Evolutionary conservation across 2,113 vertebrate species (phyloP).

Genomic region (Ranitomeya imitator): DNA sequence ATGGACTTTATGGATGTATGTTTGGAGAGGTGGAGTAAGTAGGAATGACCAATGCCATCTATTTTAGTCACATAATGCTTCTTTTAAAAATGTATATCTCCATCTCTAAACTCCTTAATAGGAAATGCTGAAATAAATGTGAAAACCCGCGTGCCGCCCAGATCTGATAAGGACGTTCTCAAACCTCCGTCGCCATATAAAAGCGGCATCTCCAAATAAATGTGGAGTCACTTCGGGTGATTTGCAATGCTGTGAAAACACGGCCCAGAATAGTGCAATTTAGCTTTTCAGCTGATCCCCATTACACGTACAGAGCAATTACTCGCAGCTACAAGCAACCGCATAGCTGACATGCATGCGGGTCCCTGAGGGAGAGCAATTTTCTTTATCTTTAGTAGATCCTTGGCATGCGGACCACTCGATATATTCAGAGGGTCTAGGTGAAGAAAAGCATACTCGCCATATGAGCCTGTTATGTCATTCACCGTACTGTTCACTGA

Average conservation of each 20-base stretch:
- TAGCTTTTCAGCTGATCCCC: conserved; percentile 21
- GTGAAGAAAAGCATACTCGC: neutral
- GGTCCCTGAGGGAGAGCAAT: neutral
- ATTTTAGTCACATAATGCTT: neutral
- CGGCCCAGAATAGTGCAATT: conserved; percentile 12
- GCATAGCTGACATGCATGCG: conserved; percentile 23
- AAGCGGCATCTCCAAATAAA: neutral
- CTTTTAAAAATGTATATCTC: neutral
- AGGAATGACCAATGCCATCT: no score
- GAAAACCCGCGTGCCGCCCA: neutral
- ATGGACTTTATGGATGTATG: no score
- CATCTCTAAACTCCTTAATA: conserved; percentile 12
- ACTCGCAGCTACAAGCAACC: conserved; percentile 6
- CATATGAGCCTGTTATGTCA: neutral
- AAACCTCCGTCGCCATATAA: neutral
- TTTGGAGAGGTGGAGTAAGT: no score
- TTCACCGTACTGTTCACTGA: neutral
- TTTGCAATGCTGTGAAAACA: conserved; percentile 18
- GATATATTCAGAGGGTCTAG: neutral
- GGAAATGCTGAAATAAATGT: neutral
- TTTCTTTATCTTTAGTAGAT: neutral
- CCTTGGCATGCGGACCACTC: neutral
- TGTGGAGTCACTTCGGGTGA: neutral
- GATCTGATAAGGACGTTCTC: conserved; percentile 6
- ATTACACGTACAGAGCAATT: conserved; percentile 5